These are phyloP conservation scores for Myoxocephalus aenaeus DNA, from an alignment of 2,797 vertebrate genomes.

Conservation along the genomic window DNA sequence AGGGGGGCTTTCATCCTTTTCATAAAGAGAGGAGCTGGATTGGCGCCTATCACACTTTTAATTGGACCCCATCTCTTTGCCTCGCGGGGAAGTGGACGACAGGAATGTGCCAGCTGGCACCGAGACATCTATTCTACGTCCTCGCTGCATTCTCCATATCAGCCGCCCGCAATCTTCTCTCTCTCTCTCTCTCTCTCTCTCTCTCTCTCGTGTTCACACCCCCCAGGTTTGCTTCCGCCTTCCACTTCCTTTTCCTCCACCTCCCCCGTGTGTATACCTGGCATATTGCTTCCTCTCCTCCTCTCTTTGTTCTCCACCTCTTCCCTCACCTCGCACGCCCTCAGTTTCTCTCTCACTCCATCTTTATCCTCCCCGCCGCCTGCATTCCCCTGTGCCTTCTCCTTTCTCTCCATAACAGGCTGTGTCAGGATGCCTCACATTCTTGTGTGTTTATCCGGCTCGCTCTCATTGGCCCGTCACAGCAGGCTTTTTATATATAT, in stretches of 20 bases:
- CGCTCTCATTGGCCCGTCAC: conserved; percentile 34
- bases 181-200: background rate
- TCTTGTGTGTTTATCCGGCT: conserved; percentile 66
- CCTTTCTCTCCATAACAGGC: conserved; percentile 43
- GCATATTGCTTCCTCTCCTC: conserved; percentile 38
- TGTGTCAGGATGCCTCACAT: conserved; percentile 69
- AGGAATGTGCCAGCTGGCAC: conserved; percentile 70
- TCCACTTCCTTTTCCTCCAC: conserved; percentile 49
- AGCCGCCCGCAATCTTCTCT: conserved; percentile 46
- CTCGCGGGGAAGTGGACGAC: conserved; percentile 63
- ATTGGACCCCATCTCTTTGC: conserved; percentile 68
- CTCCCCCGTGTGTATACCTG: conserved; percentile 53
- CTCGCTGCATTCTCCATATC: conserved; percentile 56
- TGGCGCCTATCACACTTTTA: conserved; percentile 71
- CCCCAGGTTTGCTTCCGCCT: conserved; percentile 47
- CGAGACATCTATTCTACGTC: conserved; percentile 45
- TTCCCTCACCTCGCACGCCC: conserved; percentile 7
- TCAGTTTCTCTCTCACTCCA: conserved; percentile 2
- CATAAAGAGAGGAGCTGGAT: conserved; percentile 58
- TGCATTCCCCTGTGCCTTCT: conserved; percentile 44
- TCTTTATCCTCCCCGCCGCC: conserved; percentile 38
- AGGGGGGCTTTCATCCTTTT: conserved; percentile 58
- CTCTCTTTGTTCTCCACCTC: conserved; percentile 39
- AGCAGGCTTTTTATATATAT: conserved; percentile 16
- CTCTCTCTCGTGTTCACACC: conserved; percentile 41